These are phyloP conservation scores for Pogona vitticeps DNA, from an alignment of 2,113 vertebrate genomes.

Conservation along the genomic window DNA sequence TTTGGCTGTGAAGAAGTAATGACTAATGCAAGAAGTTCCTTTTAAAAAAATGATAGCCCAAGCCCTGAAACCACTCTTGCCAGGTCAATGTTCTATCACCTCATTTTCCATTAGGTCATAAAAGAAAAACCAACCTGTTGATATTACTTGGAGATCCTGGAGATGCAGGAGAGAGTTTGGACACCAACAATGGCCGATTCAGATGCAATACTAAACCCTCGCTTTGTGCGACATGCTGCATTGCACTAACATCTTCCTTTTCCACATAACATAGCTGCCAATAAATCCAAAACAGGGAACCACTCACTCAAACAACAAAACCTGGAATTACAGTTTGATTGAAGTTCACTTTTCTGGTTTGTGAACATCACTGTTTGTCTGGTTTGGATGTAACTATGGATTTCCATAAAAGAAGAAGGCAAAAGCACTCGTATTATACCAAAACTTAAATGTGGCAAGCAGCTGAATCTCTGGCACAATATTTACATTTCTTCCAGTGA, in stretches of 20 bases:
- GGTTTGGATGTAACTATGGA: neutral
- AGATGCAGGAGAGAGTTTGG: neutral
- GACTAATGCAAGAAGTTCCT: too few species aligned
- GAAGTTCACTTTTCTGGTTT: neutral
- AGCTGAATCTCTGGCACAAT: too few species aligned
- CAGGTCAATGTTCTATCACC: neutral
- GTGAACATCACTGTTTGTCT: neutral
- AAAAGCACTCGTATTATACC: too few species aligned
- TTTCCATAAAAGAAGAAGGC: neutral
- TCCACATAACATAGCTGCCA: neutral
- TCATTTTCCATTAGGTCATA: neutral
- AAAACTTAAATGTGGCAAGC: too few species aligned
- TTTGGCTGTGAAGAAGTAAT: too few species aligned
- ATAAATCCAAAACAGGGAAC: neutral
- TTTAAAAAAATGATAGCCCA: too few species aligned
- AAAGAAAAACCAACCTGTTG: neutral
- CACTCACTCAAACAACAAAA: neutral
- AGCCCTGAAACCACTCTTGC: too few species aligned
- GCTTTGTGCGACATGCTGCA: neutral
- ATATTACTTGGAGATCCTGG: neutral
- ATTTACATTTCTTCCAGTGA: too few species aligned
- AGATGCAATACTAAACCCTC: too few species aligned
- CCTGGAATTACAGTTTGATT: neutral
- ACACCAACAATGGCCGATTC: neutral
- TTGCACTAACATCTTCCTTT: neutral